phyloP scores from a whole-genome alignment of 2,113 vertebrate species.

The Chiloscyllium plagiosum region DNA sequence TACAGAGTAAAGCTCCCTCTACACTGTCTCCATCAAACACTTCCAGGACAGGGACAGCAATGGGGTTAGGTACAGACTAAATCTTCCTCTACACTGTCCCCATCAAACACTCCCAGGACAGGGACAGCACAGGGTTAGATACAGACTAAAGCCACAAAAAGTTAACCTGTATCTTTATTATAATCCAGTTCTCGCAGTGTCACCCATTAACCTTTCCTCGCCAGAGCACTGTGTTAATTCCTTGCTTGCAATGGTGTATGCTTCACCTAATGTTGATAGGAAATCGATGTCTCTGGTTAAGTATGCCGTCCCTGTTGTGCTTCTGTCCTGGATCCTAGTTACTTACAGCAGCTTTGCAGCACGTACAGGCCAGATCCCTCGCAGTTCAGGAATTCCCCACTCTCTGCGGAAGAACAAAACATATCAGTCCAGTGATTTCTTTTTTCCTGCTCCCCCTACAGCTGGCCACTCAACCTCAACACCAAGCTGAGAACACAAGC shows the following conservation, averaged over 20 bases:
- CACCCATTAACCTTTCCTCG: neutral
- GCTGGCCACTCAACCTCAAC: neutral
- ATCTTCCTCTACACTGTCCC: no score
- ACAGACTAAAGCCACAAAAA: neutral
- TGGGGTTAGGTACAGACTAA: no score
- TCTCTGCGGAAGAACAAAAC: constrained; percentile 62
- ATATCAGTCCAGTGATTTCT: neutral
- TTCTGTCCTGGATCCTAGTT: neutral
- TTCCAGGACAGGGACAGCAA: no score
- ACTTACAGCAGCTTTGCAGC: constrained; percentile 97
- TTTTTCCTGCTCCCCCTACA: neutral
- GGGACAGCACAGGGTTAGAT: neutral
- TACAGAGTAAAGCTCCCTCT: no score
- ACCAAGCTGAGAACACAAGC: neutral
- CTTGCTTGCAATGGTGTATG: no score
- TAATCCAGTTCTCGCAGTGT: neutral
- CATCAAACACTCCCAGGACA: no score
- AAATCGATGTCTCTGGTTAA: neutral
- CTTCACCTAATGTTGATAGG: neutral
- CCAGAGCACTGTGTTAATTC: neutral
- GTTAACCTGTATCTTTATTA: neutral
- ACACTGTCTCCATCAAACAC: no score
- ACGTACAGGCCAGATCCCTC: constrained; percentile 94
- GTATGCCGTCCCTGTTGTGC: neutral
- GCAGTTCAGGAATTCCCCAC: constrained; percentile 95